Evolutionary conservation across 2,888 invertebrate genomes (phyloP), one percentile per base, ranked within the genome.

Genomic region (Dicycla oo): DNA sequence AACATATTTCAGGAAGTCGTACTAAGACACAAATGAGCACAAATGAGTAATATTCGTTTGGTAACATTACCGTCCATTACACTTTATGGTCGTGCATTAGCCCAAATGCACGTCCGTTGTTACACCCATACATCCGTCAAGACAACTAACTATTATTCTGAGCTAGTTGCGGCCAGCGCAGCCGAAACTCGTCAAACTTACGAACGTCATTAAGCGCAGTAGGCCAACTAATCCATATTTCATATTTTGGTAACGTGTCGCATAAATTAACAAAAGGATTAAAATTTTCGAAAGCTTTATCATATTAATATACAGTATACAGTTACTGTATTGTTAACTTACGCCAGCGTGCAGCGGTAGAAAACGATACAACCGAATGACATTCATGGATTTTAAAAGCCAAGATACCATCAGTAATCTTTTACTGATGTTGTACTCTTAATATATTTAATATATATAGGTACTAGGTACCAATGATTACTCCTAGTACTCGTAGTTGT

Each of bases 51-150:
- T 67, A 73, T 77, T 71, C 53, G 81, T 80, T 84, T 53, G 80
- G 75, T 73, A 82, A 84, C 79, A 87, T 89, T 86, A 86, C 78
- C 70, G 77, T 54, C 83, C 83, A 86, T 88, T 81, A 83, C 74
- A 74, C 49, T 78, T 82, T 84, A 83, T 58, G 82, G 72, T 74
- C 77, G 82, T 82, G 79, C 87, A 90, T 90, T 89, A 89, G 86
- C 88, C 87, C 86, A 86, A 89, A 89, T 90, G 87, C 80, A 84
- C 85, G 77, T 89, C 88, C 88, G 88, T 81, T 80, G 79, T 82
- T 82, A 73, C 77, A 70, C 54, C 64, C 75, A 74, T 51, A 73
- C 73, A 69, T 85, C 84, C 81, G 73, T 67, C 66, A 78, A 76
- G 69, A 73, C 73, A 75, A 64, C 34, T 58, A 62, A 62, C 54